A percentile compares a stretch with the other conserved stretches of the same genome.
Evolutionary conservation across 2,888 invertebrate genomes (phyloP).

Genomic region (Lochmaea crataegi): DNA sequence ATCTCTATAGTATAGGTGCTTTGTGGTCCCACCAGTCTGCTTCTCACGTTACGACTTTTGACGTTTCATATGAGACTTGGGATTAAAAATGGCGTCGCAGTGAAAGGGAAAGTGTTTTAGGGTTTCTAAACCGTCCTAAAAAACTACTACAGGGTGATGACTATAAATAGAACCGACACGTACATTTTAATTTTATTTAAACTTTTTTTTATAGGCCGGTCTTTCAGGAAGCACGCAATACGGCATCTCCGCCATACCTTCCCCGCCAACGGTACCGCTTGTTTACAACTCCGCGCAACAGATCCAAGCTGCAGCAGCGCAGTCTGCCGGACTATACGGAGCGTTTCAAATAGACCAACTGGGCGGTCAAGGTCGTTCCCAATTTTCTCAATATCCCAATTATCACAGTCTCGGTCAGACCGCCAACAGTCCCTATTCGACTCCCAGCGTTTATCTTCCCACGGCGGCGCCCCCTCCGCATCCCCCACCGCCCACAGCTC

Average conservation of each 20-base stretch:
- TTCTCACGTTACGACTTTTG: too few species aligned
- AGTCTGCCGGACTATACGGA: slow-evolving; percentile 83
- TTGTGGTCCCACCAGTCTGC: too few species aligned
- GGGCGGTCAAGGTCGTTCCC: slow-evolving; percentile 79
- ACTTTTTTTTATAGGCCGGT: slow-evolving; percentile 57
- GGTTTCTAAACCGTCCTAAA: too few species aligned
- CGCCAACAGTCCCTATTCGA: slow-evolving; percentile 66
- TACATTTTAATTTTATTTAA: neutral
- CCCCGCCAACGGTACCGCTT: slow-evolving; percentile 85
- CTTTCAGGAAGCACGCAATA: slow-evolving; percentile 71
- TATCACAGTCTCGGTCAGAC: slow-evolving; percentile 71
- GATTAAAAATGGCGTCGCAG: too few species aligned
- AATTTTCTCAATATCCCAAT: slow-evolving; percentile 81
- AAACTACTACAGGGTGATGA: too few species aligned
- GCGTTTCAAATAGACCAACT: slow-evolving; percentile 79
- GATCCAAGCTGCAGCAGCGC: slow-evolving; percentile 74
- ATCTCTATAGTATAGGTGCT: too few species aligned
- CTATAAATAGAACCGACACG: too few species aligned
- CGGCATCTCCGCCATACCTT: slow-evolving; percentile 87
- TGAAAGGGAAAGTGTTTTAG: too few species aligned
- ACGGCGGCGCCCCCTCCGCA: slow-evolving; percentile 67
- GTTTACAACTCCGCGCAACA: slow-evolving; percentile 84
- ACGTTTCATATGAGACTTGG: too few species aligned
- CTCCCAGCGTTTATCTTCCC: slow-evolving; percentile 76
- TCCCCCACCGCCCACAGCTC: slow-evolving; percentile 67